Evolutionary conservation across 1,140 invertebrate genomes (phyloP), one percentile per base, ranked within the genome.

Genomic region (Pogonomyrmex barbatus): DNA sequence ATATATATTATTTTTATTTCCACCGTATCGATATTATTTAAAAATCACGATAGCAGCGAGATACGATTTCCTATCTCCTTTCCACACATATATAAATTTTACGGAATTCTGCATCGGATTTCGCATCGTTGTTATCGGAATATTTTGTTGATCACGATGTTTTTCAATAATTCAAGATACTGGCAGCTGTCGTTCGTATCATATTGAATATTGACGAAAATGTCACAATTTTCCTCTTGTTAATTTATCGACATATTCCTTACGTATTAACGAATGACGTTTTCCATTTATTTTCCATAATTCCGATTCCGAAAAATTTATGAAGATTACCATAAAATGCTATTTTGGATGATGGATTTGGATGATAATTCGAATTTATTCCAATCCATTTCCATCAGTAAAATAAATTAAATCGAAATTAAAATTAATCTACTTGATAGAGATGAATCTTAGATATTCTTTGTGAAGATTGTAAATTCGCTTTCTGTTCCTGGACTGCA

Each of bases 161-260:
- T 76, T 60, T 77, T 62, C 39, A 62, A 54, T 81, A 42, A 42
- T 54, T 79, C 45, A 24, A 65, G 24, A n/a, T 63, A 36, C 39
- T n/a, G 17, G 9, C 42, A 77, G 14, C 30, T 65, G 12, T 50
- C 4, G 3, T 12, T 77, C 8, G 9, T 39, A 33, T 33, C 6
- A 10, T 12, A 60, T 12, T 17, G 17, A 45, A 12, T 50, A 65
- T 65, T 5, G 4, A 3, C 39, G 24, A 24, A 33, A 58, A 14
- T 36, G 30, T 58, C 6, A 58, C 6, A 17, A 39, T 76, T 42
- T 1, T 30, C 14, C 30, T 58, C 9, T 12, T 68, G 6, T 54
- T n/a, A 81, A 42, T 56, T 42, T 45, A 54, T 54, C 52, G 2
- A 10, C 17, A 1, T 24, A n/a, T 30, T 12, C 42, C n/a, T 24